phyloP scores from a whole-genome alignment of 2,113 vertebrate genomes.

The Taxidea taxus region DNA sequence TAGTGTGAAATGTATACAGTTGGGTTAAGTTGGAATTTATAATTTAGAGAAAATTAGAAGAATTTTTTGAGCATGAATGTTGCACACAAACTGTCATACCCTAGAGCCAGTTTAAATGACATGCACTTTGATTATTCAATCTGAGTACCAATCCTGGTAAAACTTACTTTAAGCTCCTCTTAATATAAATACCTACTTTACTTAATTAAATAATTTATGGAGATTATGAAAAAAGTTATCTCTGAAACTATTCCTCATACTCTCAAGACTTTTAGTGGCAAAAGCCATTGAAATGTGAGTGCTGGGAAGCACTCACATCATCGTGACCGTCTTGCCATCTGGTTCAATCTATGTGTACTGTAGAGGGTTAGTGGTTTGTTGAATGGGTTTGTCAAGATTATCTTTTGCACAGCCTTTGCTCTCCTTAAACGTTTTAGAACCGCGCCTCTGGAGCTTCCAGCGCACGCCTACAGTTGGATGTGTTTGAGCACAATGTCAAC shows the following conservation, averaged over 20 bases:
- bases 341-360: not conserved
- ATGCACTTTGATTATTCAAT: not conserved
- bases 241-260: not conserved
- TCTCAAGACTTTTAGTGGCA: not conserved
- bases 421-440: not conserved
- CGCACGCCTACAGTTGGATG: not conserved
- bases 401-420: not conserved
- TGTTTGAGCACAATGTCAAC: not conserved
- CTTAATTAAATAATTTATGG: not conserved
- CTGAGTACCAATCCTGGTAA: not conserved
- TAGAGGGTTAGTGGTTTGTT: not conserved
- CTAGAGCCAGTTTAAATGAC: not conserved
- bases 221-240: not conserved
- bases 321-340: not conserved
- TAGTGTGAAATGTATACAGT: constrained; percentile 14
- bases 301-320: not conserved
- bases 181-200: constrained; percentile 8
- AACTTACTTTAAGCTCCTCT: not conserved
- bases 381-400: not conserved
- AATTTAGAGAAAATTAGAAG: constrained; percentile 40
- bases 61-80: not conserved
- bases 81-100: not conserved
- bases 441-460: not conserved
- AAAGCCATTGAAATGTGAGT: not conserved
- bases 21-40: not conserved